Conservation (phyloP, 1,140 invertebrate genomes). For the Galleria mellonella region DNA sequence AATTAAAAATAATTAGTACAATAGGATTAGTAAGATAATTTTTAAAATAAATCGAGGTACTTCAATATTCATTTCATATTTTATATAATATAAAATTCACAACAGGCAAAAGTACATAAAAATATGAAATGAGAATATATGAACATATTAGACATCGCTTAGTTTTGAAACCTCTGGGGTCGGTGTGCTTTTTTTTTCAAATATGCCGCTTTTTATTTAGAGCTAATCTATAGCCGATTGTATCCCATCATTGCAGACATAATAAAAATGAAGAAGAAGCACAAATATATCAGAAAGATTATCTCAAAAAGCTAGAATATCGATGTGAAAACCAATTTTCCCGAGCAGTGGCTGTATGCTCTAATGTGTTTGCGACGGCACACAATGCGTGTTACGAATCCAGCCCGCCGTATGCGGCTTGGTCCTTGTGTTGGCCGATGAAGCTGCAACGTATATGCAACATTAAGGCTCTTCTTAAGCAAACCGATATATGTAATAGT, state of each 20-base stretch:
- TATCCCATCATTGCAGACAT: constrained; percentile 6
- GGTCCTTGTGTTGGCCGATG: constrained; percentile 82
- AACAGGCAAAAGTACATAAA: no score
- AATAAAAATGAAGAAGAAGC: constrained; percentile 31
- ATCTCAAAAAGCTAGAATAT: constrained; percentile 77
- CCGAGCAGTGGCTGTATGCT: constrained; percentile 66
- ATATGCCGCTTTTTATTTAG: no score
- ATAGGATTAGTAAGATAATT: no score
- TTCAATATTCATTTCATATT: no score
- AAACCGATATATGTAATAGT: constrained; percentile 55
- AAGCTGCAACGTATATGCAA: constrained; percentile 82
- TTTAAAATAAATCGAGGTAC: no score
- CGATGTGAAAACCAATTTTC: constrained; percentile 78
- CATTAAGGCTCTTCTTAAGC: constrained; percentile 68
- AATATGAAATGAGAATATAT: no score
- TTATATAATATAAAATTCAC: no score
- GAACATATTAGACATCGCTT: no score
- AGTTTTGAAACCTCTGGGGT: no score
- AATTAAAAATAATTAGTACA: no score
- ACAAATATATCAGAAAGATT: constrained; percentile 72
- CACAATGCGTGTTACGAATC: constrained; percentile 77
- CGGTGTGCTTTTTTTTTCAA: no score
- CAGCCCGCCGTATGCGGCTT: constrained; percentile 73
- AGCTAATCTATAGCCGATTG: no score
- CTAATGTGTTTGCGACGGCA: constrained; percentile 75